Percentiles rank a stretch among this genome's conserved stretches.
These are phyloP conservation scores for Tenthredo scrophulariae DNA, from an alignment of 2,888 invertebrate genomes.

Conservation along the genomic window DNA sequence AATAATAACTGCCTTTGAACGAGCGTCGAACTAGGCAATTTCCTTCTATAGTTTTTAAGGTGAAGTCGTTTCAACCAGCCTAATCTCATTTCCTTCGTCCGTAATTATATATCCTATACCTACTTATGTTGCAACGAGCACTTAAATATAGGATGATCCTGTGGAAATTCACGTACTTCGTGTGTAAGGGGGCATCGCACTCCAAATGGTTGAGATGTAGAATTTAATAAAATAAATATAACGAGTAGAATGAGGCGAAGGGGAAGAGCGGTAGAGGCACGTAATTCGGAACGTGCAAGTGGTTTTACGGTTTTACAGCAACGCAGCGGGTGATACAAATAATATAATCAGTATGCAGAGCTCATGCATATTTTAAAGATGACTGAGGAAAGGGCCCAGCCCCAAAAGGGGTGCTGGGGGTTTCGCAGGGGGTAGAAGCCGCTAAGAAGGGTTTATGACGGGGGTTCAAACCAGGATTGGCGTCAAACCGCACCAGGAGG, in stretches of 20 bases:
- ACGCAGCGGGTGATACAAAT: constrained; percentile 73
- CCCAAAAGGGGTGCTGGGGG: constrained; percentile 17
- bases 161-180: constrained; percentile 6
- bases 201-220: constrained; percentile 16
- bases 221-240: constrained; percentile 44
- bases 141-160: background rate
- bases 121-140: constrained; percentile 2
- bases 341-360: constrained; percentile 77
- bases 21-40: background rate
- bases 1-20: constrained; percentile 15
- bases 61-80: background rate
- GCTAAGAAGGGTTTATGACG: constrained; percentile 78
- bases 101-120: background rate
- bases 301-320: constrained; percentile 55
- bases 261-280: constrained; percentile 47
- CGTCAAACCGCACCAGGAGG: constrained; percentile 76
- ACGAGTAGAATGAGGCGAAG: constrained; percentile 28
- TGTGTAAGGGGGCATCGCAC: background rate
- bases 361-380: constrained; percentile 76
- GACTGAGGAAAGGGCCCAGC: constrained; percentile 3
- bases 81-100: background rate
- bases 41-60: background rate
- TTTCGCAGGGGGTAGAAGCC: constrained; percentile 65
- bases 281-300: constrained; percentile 54
- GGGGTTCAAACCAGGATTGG: constrained; percentile 77